Evolutionary conservation across 2,888 invertebrate genomes (phyloP).

Genomic region (Ceraclea dissimilis): DNA sequence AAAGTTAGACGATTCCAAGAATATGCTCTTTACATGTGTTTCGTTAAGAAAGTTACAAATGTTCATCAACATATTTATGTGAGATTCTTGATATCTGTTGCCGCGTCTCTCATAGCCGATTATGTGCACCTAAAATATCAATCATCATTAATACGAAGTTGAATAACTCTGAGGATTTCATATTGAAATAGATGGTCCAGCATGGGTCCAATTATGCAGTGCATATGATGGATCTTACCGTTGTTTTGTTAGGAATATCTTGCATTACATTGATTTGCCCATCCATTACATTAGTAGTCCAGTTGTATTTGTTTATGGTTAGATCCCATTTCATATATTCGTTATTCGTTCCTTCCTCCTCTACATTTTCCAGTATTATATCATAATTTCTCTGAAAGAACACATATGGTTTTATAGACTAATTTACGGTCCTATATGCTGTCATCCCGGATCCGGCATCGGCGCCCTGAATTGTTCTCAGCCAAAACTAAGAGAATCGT

Average conservation of each 20-base stretch:
- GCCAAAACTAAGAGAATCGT: too few species aligned
- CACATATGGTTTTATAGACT: neutral
- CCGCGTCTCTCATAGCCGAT: slow-evolving; percentile 12
- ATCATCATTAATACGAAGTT: neutral
- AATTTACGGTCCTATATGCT: too few species aligned
- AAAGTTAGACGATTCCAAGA: slow-evolving; percentile 8
- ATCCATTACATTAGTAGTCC: slow-evolving; percentile 8
- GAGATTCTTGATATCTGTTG: slow-evolving; percentile 7
- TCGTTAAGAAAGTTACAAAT: slow-evolving; percentile 14
- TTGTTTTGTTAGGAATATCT: slow-evolving; percentile 1
- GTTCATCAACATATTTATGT: slow-evolving; percentile 10
- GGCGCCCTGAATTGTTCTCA: too few species aligned
- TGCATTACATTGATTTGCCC: slow-evolving; percentile 8
- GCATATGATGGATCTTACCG: too few species aligned
- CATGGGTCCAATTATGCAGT: too few species aligned
- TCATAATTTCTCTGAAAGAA: slow-evolving; percentile 9
- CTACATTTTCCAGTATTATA: slow-evolving; percentile 11
- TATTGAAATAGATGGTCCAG: neutral
- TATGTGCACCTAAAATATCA: slow-evolving; percentile 8
- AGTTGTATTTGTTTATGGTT: slow-evolving; percentile 7
- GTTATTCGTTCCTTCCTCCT: neutral
- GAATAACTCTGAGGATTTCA: neutral
- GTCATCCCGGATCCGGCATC: too few species aligned
- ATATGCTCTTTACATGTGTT: slow-evolving; percentile 9
- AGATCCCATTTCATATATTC: slow-evolving; percentile 7